phyloP scores from a whole-genome alignment of 2,113 vertebrate genomes.

The Chaenogobius annularis region DNA sequence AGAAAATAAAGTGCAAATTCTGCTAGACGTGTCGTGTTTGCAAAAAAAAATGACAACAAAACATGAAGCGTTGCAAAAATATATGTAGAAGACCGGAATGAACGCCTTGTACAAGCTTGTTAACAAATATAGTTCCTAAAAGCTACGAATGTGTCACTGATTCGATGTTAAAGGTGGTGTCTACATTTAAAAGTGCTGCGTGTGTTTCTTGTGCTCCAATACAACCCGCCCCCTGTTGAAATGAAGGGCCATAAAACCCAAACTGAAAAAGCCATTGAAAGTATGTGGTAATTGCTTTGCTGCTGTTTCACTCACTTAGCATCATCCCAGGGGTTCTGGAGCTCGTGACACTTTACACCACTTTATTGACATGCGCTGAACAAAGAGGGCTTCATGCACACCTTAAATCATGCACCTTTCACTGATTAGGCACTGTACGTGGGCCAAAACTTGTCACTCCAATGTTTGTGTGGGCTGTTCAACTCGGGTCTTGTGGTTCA shows the following conservation, averaged over 20 bases:
- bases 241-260: conserved; percentile 52
- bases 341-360: conserved; percentile 45
- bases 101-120: not conserved
- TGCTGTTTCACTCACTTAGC: conserved; percentile 38
- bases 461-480: conserved; percentile 48
- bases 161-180: not conserved
- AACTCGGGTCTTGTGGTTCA: conserved; percentile 42
- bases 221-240: conserved; percentile 29
- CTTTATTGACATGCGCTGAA: conserved; percentile 58
- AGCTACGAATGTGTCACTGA: not conserved
- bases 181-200: not conserved
- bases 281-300: conserved; percentile 56
- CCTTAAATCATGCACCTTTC: conserved; percentile 67
- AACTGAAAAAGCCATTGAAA: conserved; percentile 56
- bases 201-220: conserved; percentile 13
- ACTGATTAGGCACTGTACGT: conserved; percentile 45
- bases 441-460: conserved; percentile 52
- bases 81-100: no score
- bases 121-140: not conserved
- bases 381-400: conserved; percentile 57
- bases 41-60: no score
- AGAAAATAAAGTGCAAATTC: not conserved
- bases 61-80: no score
- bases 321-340: conserved; percentile 10
- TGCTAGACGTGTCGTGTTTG: not conserved